Evolutionary conservation across 2,888 invertebrate genomes (phyloP), one percentile per base, ranked within the genome.

Genomic region (Punctoribates punctum): DNA sequence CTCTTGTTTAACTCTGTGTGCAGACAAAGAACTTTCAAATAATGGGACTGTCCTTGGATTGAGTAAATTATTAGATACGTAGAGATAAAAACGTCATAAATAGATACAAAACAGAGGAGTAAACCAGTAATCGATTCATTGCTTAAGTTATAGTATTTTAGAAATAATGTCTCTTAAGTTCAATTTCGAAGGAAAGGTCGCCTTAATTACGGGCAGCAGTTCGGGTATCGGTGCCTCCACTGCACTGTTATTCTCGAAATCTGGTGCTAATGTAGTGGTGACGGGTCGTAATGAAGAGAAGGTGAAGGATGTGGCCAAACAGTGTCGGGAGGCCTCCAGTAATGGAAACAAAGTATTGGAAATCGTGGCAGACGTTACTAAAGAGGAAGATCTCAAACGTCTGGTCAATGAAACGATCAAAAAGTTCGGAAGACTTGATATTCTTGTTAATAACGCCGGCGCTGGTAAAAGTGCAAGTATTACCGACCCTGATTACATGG

Each of bases 361-460:
- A 34, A 62, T 76, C 13, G 46, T 74, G 23, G 77, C 75, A 23
- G 77, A 76, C 29, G n/a, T 76, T 3, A 74, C 57, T 3, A 48
- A 11, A 17, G 60, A 51, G 13, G 75, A 9, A 17, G 75, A 75
- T 29, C 46, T 25, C 15, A 62, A 75, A 51, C 74, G 77, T 3
- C 75, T 77, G 42, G 27, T 77, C 17, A 20, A 77, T 9, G 9
- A n/a, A 27, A 67, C 67, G n/a, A 65, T 77, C 25, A 23, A 23
- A n/a, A 23, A n/a, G 20, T 77, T 73, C 34, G 67, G 74, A 4
- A 75, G 48, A 65, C 23, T 77, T n/a, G 77, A 77, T 77, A n/a
- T 77, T 17, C 38, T 77, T 57, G 75, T 77, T 0, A 77, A 77
- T 23, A 77, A 77, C 46, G 77, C 77, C n/a, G 77, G 77, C 9